Evolutionary conservation across 2,797 vertebrate genomes (phyloP), one percentile per base, ranked within the genome.

Genomic region (Philypnodon macrostomus): DNA sequence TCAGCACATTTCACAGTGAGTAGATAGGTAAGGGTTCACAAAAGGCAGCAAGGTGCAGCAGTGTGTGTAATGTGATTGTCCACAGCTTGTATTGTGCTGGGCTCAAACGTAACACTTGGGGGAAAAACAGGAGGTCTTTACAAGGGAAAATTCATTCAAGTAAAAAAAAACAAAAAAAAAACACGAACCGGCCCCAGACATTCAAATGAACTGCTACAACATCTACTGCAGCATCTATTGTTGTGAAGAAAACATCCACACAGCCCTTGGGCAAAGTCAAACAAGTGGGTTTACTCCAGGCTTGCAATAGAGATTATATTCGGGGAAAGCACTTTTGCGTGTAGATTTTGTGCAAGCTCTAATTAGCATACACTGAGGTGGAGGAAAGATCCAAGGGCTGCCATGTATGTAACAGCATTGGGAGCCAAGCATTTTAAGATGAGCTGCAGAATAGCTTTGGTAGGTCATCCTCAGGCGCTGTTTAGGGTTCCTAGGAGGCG

Each of bases 61-160:
- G 71, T 13, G 70, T 83, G 66, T 79, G 70, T 68, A 73, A 76
- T 73, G 74, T 70, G 75, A 80, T 73, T 81, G 75, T 81, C 72
- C 68, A 70, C 67, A 63, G 60, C 70, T 80, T 68, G 57, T 55
- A 72, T 78, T 77, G 53, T 56, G 40, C 49, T 33, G 53, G 36
- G 38, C 59, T 63, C 36, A 2, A 10, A 39, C 44, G 53, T 19
- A 40, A 49, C 55, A 39, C 41, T 1, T 41, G 30, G 41, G 51
- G 50, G 37, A 46, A 50, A 67, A 70, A 72, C 37, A 30, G 47
- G 58, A 21, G 21, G 17, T 17, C 47, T 63, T 49, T 51, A 63
- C 60, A 45, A 62, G 59, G 27, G 16, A 30, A 77, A 79, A 74
- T 23, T 34, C 58, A 64, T 63, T 66, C 23, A 64, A 70, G 52